phyloP scores from a whole-genome alignment of 35 echinoderm and acorn worm genomes.

The Heliocidaris tuberculata region DNA sequence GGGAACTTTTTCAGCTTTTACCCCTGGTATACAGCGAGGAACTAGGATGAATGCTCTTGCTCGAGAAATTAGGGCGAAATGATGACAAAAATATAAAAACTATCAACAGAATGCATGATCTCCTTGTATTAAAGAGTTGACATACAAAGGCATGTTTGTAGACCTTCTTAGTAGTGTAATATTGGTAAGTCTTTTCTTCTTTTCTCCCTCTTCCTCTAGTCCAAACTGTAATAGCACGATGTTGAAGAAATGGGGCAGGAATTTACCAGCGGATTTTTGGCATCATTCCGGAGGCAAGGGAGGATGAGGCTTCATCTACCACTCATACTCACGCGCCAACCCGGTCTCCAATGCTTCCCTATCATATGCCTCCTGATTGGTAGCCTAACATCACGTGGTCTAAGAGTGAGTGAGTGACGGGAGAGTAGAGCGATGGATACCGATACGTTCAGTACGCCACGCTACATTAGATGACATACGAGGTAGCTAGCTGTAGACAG shows the following conservation, averaged over 20 bases:
- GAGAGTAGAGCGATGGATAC: background rate
- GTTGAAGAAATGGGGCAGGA: background rate
- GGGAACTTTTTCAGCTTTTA: background rate
- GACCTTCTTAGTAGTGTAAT: background rate
- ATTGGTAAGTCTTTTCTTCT: background rate
- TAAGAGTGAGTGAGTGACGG: background rate
- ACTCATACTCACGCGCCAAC: constrained; percentile 14
- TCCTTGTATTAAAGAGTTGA: background rate
- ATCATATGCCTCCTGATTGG: background rate
- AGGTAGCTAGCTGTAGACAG: background rate
- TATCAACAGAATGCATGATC: background rate
- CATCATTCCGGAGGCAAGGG: background rate
- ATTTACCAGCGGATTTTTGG: background rate
- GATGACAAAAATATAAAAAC: background rate
- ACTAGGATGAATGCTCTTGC: background rate
- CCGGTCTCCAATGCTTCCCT: background rate
- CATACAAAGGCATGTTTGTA: background rate
- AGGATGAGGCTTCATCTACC: background rate
- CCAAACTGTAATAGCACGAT: background rate
- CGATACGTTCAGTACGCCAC: constrained; percentile 7
- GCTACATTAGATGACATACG: background rate
- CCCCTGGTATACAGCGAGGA: background rate
- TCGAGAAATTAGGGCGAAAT: background rate
- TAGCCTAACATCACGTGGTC: background rate
- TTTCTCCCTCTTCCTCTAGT: background rate